These are phyloP conservation scores for Chymomyza procnemis DNA, from an alignment of 2,888 invertebrate species.

Conservation along the genomic window DNA sequence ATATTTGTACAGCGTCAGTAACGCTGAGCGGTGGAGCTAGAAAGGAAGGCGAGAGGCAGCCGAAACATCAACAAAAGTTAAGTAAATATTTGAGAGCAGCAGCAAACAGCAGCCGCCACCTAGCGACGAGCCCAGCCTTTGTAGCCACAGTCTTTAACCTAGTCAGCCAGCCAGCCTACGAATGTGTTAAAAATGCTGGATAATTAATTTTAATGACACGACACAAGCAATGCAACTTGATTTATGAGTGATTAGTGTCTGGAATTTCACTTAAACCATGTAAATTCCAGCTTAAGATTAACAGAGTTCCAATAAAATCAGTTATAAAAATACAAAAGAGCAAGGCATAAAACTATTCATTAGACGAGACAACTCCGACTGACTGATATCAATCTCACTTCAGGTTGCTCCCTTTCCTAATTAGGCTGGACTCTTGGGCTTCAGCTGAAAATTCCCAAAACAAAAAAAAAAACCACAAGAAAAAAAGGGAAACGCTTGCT, in stretches of 20 bases:
- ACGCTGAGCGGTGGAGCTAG: conserved; percentile 13
- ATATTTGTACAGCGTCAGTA: conserved; percentile 54
- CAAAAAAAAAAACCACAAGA: not conserved
- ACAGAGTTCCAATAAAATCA: conserved; percentile 36
- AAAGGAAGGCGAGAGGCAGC: not conserved
- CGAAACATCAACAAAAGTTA: conserved; percentile 50
- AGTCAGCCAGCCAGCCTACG: conserved; percentile 2
- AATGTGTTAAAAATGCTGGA: conserved; percentile 58
- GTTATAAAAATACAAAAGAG: conserved; percentile 38
- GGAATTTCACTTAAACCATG: conserved; percentile 26
- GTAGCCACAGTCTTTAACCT: too few relatives aligned
- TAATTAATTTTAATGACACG: conserved; percentile 72
- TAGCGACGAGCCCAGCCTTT: not conserved
- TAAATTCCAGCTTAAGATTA: conserved; percentile 37
- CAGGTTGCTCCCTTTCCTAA: conserved; percentile 7
- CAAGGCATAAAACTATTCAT: conserved; percentile 66
- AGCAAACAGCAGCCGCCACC: conserved; percentile 9
- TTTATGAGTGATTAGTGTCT: conserved; percentile 49
- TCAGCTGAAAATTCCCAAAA: not conserved
- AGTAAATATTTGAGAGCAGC: conserved; percentile 55
- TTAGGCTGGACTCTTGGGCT: not conserved
- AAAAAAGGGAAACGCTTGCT: not conserved
- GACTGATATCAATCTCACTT: conserved; percentile 15
- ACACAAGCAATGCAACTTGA: conserved; percentile 56
- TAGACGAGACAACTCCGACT: conserved; percentile 39